Evolutionary conservation across 2,113 vertebrate species (phyloP).

Genomic region (Danio rerio): GRCz12tu NC_133195.1:29759001-29759500

Average conservation of each 20-base stretch:
- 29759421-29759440: conserved; percentile 91
- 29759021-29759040: not conserved
- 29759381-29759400: conserved; percentile 78
- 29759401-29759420: conserved; percentile 76
- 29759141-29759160: conserved; percentile 60
- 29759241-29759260: conserved; percentile 78
- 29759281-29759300: conserved; percentile 49
- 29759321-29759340: conserved; percentile 82
- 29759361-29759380: conserved; percentile 70
- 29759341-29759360: conserved; percentile 64
- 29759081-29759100: conserved; percentile 18
- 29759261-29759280: conserved; percentile 76
- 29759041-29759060: not conserved
- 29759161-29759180: conserved; percentile 56
- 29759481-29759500: not conserved
- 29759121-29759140: conserved; percentile 57
- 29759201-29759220: conserved; percentile 51
- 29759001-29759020: conserved; percentile 3
- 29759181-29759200: conserved; percentile 35
- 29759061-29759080: not conserved
- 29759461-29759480: conserved; percentile 36
- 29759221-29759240: conserved; percentile 55
- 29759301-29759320: conserved; percentile 40
- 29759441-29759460: conserved; percentile 90
- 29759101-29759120: conserved; percentile 51